Evolutionary conservation across 2,797 vertebrate species (phyloP).

Genomic region (Pteronotus mesoamericanus): DNA sequence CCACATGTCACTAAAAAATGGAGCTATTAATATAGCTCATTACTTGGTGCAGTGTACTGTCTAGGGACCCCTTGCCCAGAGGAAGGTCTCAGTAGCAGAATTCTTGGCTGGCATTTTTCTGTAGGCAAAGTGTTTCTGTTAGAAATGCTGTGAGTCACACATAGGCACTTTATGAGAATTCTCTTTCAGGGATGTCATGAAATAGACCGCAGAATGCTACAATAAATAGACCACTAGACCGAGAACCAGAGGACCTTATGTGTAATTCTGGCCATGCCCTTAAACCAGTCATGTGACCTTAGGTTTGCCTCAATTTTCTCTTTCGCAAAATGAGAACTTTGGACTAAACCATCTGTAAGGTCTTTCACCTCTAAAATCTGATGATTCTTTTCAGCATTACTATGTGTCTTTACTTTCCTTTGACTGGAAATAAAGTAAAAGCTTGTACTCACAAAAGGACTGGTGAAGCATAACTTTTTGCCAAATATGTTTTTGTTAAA

Average conservation of each 20-base stretch:
- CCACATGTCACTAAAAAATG: neutral
- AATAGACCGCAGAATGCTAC: neutral
- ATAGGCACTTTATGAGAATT: neutral
- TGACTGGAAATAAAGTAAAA: conserved; percentile 31
- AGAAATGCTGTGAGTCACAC: neutral
- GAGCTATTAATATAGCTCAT: conserved; percentile 19
- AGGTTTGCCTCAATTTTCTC: neutral
- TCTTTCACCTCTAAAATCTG: neutral
- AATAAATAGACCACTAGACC: neutral
- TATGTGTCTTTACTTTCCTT: conserved; percentile 35
- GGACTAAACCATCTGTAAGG: neutral
- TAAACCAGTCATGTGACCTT: neutral
- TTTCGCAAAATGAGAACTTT: neutral
- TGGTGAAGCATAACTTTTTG: neutral
- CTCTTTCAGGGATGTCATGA: neutral
- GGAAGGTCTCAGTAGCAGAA: neutral
- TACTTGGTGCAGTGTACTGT: neutral
- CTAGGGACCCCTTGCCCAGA: neutral
- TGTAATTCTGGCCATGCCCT: neutral
- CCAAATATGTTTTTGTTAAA: neutral
- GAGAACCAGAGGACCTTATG: neutral
- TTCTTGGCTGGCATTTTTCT: neutral
- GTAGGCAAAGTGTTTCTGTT: neutral
- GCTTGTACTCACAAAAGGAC: conserved; percentile 25
- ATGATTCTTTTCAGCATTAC: conserved; percentile 6